Evolutionary conservation across 2,113 vertebrate genomes (phyloP), one percentile per base, ranked within the genome.

Genomic region (Maccullochella peelii): DNA sequence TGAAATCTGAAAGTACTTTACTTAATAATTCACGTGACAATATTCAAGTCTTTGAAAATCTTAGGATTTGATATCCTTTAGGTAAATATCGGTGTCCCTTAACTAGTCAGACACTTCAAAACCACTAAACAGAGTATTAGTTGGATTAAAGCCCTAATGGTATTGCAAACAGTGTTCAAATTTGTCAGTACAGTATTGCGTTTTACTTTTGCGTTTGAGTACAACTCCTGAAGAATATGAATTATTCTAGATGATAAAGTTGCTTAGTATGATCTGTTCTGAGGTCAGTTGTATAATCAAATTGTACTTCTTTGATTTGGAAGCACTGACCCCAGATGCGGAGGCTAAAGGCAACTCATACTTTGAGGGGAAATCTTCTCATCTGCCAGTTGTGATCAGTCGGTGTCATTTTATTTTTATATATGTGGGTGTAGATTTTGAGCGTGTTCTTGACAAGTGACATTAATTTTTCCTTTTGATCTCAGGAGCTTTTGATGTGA

Each of bases 401-500:
- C 82, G 8, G 57, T 91, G 82, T 90, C 8, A 75, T 86, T 86
- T 90, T 83, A 69, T 85, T 88, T 88, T 86, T 90, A 82, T 88
- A 79, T 73, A 80, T 73, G 84, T 91, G 86, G 14, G 74, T 89
- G 86, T 92, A 90, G 57, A 83, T 84, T 88, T 77, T 63, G 80
- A 86, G 83, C 63, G 88, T 82, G 77, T 75, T 87, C 74, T 80
- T 86, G 82, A 85, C 82, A 87, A 71, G 69, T 84, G 76, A 91
- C 69, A 79, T 88, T 90, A 0, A 57, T 84, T 87, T 91, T 86
- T 91, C 89, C 52, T 55, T 91, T 93, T 92, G 88, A 92, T 82
- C 92, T 92, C 92, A 92, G 93, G 92, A 91, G 88, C 86, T 92
- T 87, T 90, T 86, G 79, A 83, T 91, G 93, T 94, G 91, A 69